Evolutionary conservation across 2,113 vertebrate genomes (phyloP).

Genomic region (Ageneiosus marmoratus): DNA sequence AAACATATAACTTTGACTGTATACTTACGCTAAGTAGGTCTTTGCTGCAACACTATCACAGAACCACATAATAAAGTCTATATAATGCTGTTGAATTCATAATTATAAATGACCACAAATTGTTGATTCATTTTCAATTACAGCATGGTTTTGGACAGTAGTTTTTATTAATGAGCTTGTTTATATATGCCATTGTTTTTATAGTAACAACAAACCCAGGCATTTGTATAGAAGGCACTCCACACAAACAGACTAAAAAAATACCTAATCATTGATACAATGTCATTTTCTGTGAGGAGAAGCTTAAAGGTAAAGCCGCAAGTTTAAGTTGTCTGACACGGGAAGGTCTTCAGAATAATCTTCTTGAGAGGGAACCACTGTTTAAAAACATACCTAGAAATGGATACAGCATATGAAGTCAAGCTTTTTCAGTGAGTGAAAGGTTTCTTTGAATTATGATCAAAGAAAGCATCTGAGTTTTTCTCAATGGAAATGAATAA

Average conservation of each 20-base stretch:
- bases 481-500: constrained; percentile 3
- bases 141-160: background rate
- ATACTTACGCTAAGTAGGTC: no score
- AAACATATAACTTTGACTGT: no score
- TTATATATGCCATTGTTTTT: background rate
- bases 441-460: background rate
- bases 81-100: background rate
- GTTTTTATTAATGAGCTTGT: background rate
- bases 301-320: background rate
- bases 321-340: background rate
- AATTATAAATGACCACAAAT: background rate
- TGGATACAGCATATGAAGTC: background rate
- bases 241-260: background rate
- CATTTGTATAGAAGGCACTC: background rate
- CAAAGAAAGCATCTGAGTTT: background rate
- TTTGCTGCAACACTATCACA: background rate
- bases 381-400: background rate
- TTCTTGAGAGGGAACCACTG: background rate
- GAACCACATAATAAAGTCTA: background rate
- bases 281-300: background rate
- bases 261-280: background rate
- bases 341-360: background rate
- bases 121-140: background rate
- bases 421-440: background rate
- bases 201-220: background rate